Evolutionary conservation across 2,113 vertebrate genomes (phyloP).

Genomic region (Holacanthus passer): DNA sequence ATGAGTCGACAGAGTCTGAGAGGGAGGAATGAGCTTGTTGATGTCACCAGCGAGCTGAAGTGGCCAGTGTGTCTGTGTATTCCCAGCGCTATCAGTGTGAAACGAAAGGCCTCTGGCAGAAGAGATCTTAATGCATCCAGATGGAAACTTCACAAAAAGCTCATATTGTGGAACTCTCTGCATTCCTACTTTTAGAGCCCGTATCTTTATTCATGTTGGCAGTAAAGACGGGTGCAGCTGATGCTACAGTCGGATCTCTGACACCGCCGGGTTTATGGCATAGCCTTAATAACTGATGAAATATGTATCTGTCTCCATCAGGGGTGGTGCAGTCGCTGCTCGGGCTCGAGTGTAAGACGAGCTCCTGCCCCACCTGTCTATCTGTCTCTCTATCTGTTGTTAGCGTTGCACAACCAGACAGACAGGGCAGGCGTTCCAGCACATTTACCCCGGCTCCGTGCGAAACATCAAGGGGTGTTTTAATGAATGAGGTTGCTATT

Average conservation of each 20-base stretch:
- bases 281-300: conserved; percentile 66
- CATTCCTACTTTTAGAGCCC: conserved; percentile 24
- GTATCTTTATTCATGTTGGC: conserved; percentile 38
- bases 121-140: conserved; percentile 41
- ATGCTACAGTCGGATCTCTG: conserved; percentile 37
- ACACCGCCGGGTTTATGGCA: conserved; percentile 33
- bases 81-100: conserved; percentile 31
- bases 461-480: conserved; percentile 79
- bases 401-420: conserved; percentile 58
- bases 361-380: conserved; percentile 68
- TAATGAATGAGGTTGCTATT: conserved; percentile 86
- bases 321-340: conserved; percentile 11
- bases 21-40: conserved; percentile 32
- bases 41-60: conserved; percentile 32
- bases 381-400: conserved; percentile 72
- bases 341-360: conserved; percentile 60
- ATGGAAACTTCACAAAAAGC: conserved; percentile 48
- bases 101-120: conserved; percentile 35
- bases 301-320: conserved; percentile 63
- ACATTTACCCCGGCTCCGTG: conserved; percentile 82
- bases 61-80: conserved; percentile 12
- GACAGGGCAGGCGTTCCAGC: conserved; percentile 79
- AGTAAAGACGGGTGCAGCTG: conserved; percentile 45
- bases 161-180: conserved; percentile 15
- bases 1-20: conserved; percentile 22